Conservation (phyloP, 2,113 vertebrate species). For the Chloebia gouldiae region DNA sequence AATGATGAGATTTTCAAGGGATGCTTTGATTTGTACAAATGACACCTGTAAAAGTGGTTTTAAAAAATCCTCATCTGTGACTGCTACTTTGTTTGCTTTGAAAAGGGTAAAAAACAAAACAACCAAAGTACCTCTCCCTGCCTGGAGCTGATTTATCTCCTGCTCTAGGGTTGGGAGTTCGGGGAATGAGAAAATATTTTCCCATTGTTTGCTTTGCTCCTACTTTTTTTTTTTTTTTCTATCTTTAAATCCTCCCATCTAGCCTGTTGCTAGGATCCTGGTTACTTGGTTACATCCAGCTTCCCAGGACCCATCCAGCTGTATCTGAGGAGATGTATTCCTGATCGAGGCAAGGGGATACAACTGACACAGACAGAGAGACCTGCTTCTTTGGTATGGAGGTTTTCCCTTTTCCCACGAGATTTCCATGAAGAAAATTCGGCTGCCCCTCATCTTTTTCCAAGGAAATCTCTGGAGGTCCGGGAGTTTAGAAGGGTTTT, state of each 20-base stretch:
- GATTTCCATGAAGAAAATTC: neutral
- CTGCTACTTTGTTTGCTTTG: slow-evolving; percentile 1
- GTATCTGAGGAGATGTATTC: neutral
- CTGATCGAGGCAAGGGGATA: neutral
- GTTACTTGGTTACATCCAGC: slow-evolving; percentile 36
- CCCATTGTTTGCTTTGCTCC: neutral
- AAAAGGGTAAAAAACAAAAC: neutral
- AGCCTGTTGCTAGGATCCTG: slow-evolving; percentile 32
- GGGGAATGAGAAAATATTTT: neutral
- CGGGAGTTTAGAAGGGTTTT: neutral
- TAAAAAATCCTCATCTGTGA: slow-evolving; percentile 9
- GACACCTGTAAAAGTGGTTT: slow-evolving; percentile 73
- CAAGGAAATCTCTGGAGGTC: neutral
- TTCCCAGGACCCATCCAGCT: neutral
- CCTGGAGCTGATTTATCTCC: neutral
- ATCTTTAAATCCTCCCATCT: slow-evolving; percentile 8
- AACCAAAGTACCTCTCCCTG: neutral
- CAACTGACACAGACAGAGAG: neutral
- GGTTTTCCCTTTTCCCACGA: neutral
- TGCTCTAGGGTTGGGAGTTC: neutral
- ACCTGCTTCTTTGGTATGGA: neutral
- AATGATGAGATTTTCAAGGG: slow-evolving; percentile 73
- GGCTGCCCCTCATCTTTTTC: neutral
- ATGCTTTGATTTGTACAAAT: slow-evolving; percentile 77
- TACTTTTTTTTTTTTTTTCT: slow-evolving; percentile 2